phyloP scores from a whole-genome alignment of 2,797 vertebrate genomes.

The Anguilla anguilla region DNA sequence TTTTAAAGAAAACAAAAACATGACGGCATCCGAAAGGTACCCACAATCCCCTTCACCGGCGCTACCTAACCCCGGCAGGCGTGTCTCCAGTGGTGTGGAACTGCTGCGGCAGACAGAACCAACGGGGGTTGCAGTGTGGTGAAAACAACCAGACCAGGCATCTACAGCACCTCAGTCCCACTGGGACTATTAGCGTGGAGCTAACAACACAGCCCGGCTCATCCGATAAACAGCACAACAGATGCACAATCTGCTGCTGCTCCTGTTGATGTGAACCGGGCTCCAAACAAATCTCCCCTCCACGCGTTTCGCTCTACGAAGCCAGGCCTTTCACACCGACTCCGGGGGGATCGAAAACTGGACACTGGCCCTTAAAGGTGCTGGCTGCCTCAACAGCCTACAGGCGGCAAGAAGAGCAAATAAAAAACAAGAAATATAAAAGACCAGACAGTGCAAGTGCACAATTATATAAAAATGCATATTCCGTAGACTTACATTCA shows the following conservation, averaged over 20 bases:
- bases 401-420: neutral
- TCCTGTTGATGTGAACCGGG: slow-evolving; percentile 25
- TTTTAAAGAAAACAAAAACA: neutral
- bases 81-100: neutral
- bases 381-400: neutral
- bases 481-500: neutral
- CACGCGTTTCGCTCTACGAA: neutral
- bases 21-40: neutral
- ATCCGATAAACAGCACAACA: neutral
- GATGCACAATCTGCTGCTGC: neutral
- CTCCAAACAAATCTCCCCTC: neutral
- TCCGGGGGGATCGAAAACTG: too few relatives aligned
- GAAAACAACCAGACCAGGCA: neutral
- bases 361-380: neutral
- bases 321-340: neutral
- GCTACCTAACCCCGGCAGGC: neutral
- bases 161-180: neutral
- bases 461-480: neutral
- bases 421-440: neutral
- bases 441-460: neutral
- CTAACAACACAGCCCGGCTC: neutral
- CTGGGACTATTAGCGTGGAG: neutral
- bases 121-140: neutral
- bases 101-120: neutral
- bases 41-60: neutral